Percentiles rank a stretch among this genome's conserved stretches.
phyloP scores from a whole-genome alignment of 2,797 vertebrate species.

The Microctenopoma stevenorrisi region DNA sequence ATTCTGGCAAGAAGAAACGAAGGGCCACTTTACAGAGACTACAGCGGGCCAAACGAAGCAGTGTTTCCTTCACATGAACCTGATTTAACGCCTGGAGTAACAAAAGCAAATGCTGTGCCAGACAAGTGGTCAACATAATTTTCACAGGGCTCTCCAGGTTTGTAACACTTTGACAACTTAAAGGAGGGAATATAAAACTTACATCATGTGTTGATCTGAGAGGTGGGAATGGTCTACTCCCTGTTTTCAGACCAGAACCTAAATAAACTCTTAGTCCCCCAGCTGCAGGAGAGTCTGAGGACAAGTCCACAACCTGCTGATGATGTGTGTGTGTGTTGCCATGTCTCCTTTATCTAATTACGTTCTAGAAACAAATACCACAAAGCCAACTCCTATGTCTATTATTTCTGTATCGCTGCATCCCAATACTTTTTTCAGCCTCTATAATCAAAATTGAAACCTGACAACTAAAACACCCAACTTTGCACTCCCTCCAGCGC shows the following conservation, averaged over 20 bases:
- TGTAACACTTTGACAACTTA: slow-evolving; percentile 27
- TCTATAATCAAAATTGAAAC: slow-evolving; percentile 24
- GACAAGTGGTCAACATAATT: slow-evolving; percentile 4
- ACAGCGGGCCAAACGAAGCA: slow-evolving; percentile 9
- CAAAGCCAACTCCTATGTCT: neutral
- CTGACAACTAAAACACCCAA: slow-evolving; percentile 29
- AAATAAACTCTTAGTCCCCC: slow-evolving; percentile 61
- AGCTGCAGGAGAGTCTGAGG: slow-evolving; percentile 36
- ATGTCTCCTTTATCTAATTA: slow-evolving; percentile 25
- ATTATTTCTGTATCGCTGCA: neutral
- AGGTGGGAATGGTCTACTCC: slow-evolving; percentile 53
- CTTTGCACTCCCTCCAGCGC: slow-evolving; percentile 12
- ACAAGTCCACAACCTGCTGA: slow-evolving; percentile 42
- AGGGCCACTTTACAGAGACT: slow-evolving; percentile 33
- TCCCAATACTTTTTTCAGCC: slow-evolving; percentile 2
- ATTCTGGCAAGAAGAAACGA: slow-evolving; percentile 35
- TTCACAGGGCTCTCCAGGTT: slow-evolving; percentile 18
- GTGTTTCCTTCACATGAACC: slow-evolving; percentile 25
- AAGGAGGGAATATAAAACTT: slow-evolving; percentile 42
- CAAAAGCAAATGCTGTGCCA: slow-evolving; percentile 34
- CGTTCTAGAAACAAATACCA: slow-evolving; percentile 18
- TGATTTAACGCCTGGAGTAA: slow-evolving; percentile 30
- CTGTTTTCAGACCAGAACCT: slow-evolving; percentile 63
- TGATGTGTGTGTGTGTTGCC: slow-evolving; percentile 24
- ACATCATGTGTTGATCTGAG: slow-evolving; percentile 57